Evolutionary conservation across 2,888 invertebrate genomes (phyloP), one percentile per base, ranked within the genome.

Genomic region (Lasioglossum leucozonium): DNA sequence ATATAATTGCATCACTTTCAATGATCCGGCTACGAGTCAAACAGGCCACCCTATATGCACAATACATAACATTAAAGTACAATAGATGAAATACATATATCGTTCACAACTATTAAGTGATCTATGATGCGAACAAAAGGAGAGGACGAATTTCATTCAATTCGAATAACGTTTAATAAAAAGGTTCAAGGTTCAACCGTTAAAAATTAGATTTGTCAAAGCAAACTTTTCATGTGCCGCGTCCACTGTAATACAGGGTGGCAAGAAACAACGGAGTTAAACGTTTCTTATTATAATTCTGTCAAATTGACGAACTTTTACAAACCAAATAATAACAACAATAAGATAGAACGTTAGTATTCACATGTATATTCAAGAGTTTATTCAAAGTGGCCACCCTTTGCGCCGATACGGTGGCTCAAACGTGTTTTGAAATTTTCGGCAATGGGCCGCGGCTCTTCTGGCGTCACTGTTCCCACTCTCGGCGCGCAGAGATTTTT

Each of bases 51-150:
- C 67, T 65, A n/a, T 76, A 51, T 72, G n/a, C 26, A 55, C 55
- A 79, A 77, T 34, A 47, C 42, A 71, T 18, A 74, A 79, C 44
- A 77, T 69, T 34, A 72, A 69, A 71, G 58, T 79, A 62, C 71
- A 71, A 73, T 79, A 84, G 67, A 79, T 79, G 34, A 76, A 76
- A 85, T 62, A 34, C 13, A 74, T 75, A 16, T 67, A 80, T 79
- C 47, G 13, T 83, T 83, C 37, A 22, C 11, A 77, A 51, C 44
- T 58, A 67, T 72, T 75, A 13, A 69, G 40, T 40, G 74, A 51
- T 65, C 62, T 62, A 72, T 42, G 69, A 30, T 34, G 13, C 44
- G 51, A 34, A 26, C 16, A 67, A n/a, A 55, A 58, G 26, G 30
- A 22, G 40, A 18, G 55, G 30, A 37, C 47, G 10, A 44, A 51